A percentile compares a stretch with the other conserved stretches of the same genome.
These are phyloP conservation scores for Alectura lathami DNA, from an alignment of 2,113 vertebrate genomes.

Conservation along the genomic window DNA sequence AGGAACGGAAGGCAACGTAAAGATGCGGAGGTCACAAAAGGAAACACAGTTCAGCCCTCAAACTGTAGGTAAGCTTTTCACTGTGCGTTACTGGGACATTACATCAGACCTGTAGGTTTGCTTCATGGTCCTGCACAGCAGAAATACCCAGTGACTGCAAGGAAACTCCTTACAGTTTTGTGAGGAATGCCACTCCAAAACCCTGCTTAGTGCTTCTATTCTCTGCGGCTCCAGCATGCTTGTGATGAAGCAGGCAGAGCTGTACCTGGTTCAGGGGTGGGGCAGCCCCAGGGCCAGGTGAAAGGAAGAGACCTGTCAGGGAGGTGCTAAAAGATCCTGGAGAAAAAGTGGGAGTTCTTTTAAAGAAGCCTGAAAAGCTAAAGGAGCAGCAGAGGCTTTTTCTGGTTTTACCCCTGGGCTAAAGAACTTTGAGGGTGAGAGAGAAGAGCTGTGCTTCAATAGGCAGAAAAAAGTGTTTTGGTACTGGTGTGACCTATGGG, in stretches of 20 bases:
- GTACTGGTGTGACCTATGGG: neutral
- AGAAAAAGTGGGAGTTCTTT: neutral
- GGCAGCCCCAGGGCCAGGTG: neutral
- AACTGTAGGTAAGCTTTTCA: slow-evolving; percentile 76
- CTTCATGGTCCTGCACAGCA: neutral
- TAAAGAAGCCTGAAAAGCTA: neutral
- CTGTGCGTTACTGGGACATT: neutral
- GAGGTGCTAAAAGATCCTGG: neutral
- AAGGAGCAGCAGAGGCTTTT: neutral
- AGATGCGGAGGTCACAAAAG: slow-evolving; percentile 78
- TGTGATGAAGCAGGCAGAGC: neutral
- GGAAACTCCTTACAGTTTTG: neutral
- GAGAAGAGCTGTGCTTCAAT: neutral
- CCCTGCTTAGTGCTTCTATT: neutral
- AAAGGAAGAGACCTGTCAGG: neutral
- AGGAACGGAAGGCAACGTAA: slow-evolving; percentile 77
- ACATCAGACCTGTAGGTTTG: neutral
- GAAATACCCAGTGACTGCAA: neutral
- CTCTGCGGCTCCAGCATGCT: neutral
- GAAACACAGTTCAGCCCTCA: slow-evolving; percentile 72
- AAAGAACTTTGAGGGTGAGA: neutral
- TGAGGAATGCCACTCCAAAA: neutral
- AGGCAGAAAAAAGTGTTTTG: neutral
- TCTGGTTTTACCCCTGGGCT: neutral
- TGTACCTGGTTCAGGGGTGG: neutral